Evolutionary conservation across 2,888 invertebrate genomes (phyloP).

Genomic region (Eulithis testata): DNA sequence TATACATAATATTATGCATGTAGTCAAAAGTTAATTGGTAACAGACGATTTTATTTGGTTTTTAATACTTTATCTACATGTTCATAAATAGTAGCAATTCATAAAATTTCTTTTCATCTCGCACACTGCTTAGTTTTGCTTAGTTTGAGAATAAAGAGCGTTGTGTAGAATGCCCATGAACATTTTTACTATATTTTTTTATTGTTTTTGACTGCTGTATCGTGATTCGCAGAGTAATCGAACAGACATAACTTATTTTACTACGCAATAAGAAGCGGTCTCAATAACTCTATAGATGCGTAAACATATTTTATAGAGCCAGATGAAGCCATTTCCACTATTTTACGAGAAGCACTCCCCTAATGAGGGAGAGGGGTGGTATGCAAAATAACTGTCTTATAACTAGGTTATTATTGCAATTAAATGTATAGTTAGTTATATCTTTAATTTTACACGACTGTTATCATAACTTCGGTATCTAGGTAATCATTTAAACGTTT

Average conservation of each 20-base stretch:
- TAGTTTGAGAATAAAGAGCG: too few species aligned
- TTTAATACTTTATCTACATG: too few species aligned
- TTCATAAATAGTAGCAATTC: too few species aligned
- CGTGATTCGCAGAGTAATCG: slow-evolving; percentile 3
- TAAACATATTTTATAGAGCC: slow-evolving; percentile 79
- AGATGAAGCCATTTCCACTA: slow-evolving; percentile 79
- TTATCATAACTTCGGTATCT: background rate
- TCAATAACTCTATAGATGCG: slow-evolving; percentile 66
- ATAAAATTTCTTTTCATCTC: too few species aligned
- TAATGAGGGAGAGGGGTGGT: slow-evolving; percentile 65
- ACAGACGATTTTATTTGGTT: too few species aligned
- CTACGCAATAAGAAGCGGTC: slow-evolving; percentile 61
- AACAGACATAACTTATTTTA: slow-evolving; percentile 46
- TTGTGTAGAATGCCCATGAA: too few species aligned
- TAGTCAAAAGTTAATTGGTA: too few species aligned
- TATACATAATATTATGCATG: too few species aligned
- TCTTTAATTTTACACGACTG: background rate
- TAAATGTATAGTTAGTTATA: slow-evolving; percentile 7
- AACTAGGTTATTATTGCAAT: slow-evolving; percentile 19
- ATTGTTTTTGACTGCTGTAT: background rate
- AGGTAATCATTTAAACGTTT: too few species aligned
- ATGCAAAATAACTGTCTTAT: slow-evolving; percentile 16
- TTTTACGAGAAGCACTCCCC: slow-evolving; percentile 75
- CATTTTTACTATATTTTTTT: too few species aligned
- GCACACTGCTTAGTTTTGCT: too few species aligned